Base-by-base conservation (phyloP, 2,888 invertebrate genomes). In the Cantharis flavilabris region DNA sequence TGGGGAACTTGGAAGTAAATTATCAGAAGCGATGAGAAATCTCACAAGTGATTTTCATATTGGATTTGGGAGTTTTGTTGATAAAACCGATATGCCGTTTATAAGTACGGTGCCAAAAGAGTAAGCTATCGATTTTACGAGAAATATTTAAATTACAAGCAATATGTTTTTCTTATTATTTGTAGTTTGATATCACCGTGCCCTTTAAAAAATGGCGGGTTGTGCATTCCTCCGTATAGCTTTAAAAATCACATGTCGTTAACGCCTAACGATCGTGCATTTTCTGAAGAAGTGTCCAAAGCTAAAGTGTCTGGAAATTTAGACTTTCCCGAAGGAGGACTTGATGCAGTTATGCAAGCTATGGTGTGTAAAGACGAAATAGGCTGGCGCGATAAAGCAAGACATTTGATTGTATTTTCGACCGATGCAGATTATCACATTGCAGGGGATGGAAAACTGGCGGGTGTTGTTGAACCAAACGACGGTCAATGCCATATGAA, bases 261-360 rank as follows among this genome's bases (percentile, higher is more conserved):
- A 71, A 92, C 91, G 10, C 87, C 88, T 5, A 89, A 95, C 79
- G 89, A 91, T 3, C 81, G 85, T 1, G 83, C 79, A 62, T 92
- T 92, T 82, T 83, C 88, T 81, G 77, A 83, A 0, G 82, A 86
- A 69, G 88, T 93, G 1, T 75, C 70, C 0, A 80, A 84, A 0
- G 89, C 90, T 0, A 81, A 85, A 7, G 86, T 89, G 26, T 92
- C 92, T 1, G 86, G 86, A 1, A 93, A 92, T 87, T 85, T 93
- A 74, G 87, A 88, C 77, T 79, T 86, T 9, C 89, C 89, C 0
- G 97, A 97, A 88, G 96, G 96, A 9, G 96, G 96, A 0, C 91
- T 97, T 70, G 97, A 97, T 86, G 97, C 96, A 3, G 90, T 97
- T 26, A 94, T 97, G 90, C 97, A 97, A 88, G 94, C 93, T 0